These are phyloP conservation scores for Phylloscopus trochilus DNA, from an alignment of 2,113 vertebrate species.

Conservation along the genomic window DNA sequence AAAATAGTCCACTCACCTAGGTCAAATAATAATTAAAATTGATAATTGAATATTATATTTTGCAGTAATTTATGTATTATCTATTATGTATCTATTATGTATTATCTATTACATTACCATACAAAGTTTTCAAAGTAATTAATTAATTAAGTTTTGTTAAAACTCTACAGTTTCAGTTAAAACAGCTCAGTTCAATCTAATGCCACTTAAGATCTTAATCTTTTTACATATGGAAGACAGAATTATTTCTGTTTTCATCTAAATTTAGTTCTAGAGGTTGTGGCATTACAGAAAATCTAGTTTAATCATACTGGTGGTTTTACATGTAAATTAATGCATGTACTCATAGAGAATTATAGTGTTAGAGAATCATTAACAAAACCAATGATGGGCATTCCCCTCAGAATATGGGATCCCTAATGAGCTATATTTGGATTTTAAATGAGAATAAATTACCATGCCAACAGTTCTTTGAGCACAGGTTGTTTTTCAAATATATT, in stretches of 20 bases:
- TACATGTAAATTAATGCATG: conserved; percentile 41
- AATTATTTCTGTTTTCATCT: background rate
- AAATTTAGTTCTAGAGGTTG: conserved; percentile 22
- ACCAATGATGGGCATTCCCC: conserved; percentile 28
- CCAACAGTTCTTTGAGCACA: conserved; percentile 11
- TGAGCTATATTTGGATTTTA: conserved; percentile 32
- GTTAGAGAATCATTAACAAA: conserved; percentile 46
- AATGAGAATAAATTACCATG: conserved; percentile 34
- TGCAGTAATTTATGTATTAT: background rate
- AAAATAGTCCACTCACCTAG: rapidly evolving
- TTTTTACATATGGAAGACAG: background rate
- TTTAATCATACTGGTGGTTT: conserved; percentile 19
- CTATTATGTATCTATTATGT: no score
- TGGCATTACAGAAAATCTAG: background rate
- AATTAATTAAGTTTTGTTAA: background rate
- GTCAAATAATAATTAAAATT: background rate
- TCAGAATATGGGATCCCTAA: conserved; percentile 18
- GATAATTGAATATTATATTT: background rate
- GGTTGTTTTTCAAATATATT: background rate
- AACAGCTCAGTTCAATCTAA: background rate
- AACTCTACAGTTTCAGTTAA: background rate
- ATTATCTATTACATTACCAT: background rate
- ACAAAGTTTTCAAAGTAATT: background rate
- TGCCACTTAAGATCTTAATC: background rate
- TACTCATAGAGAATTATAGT: conserved; percentile 19